Evolutionary conservation across 2,888 invertebrate genomes (phyloP), one percentile per base, ranked within the genome.

Genomic region (Phortica okadai): DNA sequence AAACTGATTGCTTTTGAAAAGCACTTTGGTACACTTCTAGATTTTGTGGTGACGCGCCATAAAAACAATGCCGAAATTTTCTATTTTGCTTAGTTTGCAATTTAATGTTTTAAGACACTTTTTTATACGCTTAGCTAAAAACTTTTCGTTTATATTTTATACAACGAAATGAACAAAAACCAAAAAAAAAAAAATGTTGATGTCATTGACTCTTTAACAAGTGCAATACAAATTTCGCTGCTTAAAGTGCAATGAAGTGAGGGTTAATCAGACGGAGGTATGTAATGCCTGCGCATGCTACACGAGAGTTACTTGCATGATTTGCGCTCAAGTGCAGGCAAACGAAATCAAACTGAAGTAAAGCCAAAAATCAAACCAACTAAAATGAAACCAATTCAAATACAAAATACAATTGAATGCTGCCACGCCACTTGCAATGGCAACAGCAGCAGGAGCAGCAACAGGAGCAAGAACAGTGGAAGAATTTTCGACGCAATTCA

Each of bases 201-300:
- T 50, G 50, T 14, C 50, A 6, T 8, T 50, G 50, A 50, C 50
- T 50, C 50, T 50, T 50, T 50, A 8, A 50, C 8, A 50, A 50
- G 10, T 50, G 8, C 14, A 50, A 6, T 1, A 6, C 75, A 58
- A 80, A 74, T 76, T 56, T 79, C 75, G 76, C 83, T 79, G 73
- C 73, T 66, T 33, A 33, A 33, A 33, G 33, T 5, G 33, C 33
- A 33, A 33, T 33, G 3, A 33, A 33, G 33, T 33, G 33, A 33
- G 3, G 33, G 33, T 5, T 33, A 74, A 72, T 73, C 50, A 64
- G 33, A 4, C 33, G 33, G 4, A 33, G 33, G 33, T 33, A 33
- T 33, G 21, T 21, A 21, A 33, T n/a, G n/a, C n/a, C n/a, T n/a
- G n/a, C n/a, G n/a, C n/a, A n/a, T n/a, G n/a, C n/a, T n/a, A n/a